Percentiles rank a stretch among this genome's conserved stretches.
These are phyloP conservation scores for Cervus canadensis DNA, from an alignment of 2,113 vertebrate genomes.

Conservation along the genomic window DNA sequence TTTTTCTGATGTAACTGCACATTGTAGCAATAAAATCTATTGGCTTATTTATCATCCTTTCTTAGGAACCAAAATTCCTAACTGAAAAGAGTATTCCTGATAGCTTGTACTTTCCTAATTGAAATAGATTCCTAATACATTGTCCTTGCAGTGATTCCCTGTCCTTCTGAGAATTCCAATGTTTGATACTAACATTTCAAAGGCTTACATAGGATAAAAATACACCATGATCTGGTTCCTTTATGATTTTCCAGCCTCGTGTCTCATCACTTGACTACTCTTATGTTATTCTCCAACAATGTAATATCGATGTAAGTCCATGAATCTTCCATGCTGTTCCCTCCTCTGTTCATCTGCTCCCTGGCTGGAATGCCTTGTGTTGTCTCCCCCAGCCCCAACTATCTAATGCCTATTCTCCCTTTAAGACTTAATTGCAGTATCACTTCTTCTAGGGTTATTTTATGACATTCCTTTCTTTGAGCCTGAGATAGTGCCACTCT, in stretches of 20 bases:
- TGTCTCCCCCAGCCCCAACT: background rate
- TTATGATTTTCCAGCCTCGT: background rate
- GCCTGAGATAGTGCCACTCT: background rate
- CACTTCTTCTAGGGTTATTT: background rate
- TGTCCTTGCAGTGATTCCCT: background rate
- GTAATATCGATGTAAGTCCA: background rate
- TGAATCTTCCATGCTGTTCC: background rate
- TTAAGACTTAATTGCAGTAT: background rate
- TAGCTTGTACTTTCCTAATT: background rate
- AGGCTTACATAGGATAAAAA: background rate
- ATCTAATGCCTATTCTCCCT: background rate
- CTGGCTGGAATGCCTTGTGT: background rate
- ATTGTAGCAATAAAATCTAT: background rate
- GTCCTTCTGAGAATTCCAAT: background rate
- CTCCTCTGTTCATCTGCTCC: background rate
- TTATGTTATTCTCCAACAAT: no score
- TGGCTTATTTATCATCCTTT: background rate
- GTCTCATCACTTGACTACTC: background rate
- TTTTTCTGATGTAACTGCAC: background rate
- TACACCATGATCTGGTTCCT: background rate
- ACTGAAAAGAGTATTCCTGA: background rate
- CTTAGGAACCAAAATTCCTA: background rate
- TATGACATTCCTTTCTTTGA: background rate
- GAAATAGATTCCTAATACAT: background rate
- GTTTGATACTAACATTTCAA: background rate